Base-by-base conservation (phyloP, 2,888 invertebrate species). In the Torymus auratus region DNA sequence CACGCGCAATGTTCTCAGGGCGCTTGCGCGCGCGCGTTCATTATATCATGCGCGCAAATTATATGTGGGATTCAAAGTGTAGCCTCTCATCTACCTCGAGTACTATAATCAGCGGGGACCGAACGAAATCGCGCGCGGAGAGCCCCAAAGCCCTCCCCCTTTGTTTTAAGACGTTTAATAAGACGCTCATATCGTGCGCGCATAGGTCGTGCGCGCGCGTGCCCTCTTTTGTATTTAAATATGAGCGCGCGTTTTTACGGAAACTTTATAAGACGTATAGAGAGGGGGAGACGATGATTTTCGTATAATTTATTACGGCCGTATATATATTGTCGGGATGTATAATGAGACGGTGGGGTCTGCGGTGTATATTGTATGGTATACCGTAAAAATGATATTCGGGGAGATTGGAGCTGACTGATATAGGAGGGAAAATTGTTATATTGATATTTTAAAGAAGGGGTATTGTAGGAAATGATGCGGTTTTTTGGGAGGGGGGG, bases 11-110 rank as follows among this genome's bases (percentile, higher is more conserved):
- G 28, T 74, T 74, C 79, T 74, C 74, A 50, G 28, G 53, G 69
- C 68, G 61, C 58, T 69, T 56, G 61, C 58, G 69, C 68, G 61
- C 58, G 74, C 62, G 61, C 58, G 74, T 79, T 74, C 79, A 79
- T 79, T 79, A 79, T 79, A 79, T 79, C 62, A 64, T 7, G 50
- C 23, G 67, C 78, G 67, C 67, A 80, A 80, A 75, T 80, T 80
- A 80, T 80, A 80, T 75, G 70, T 80, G 75, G 55, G 68, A 80
- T 75, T 80, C 80, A 75, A 80, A 80, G 80, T 70, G 80, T 15
- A 75, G 74, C 58, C 79, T 67, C 79, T 69, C 65, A 60, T 17
- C 70, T 20, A 12, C 28, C 67, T 1, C 41, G 65, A 75, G 65
- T 80, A 70, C 80, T 80, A 75, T 80, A 80, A 80, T 80, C 80